These are phyloP conservation scores for Halcyon senegalensis DNA, from an alignment of 2,113 vertebrate species.

Conservation along the genomic window DNA sequence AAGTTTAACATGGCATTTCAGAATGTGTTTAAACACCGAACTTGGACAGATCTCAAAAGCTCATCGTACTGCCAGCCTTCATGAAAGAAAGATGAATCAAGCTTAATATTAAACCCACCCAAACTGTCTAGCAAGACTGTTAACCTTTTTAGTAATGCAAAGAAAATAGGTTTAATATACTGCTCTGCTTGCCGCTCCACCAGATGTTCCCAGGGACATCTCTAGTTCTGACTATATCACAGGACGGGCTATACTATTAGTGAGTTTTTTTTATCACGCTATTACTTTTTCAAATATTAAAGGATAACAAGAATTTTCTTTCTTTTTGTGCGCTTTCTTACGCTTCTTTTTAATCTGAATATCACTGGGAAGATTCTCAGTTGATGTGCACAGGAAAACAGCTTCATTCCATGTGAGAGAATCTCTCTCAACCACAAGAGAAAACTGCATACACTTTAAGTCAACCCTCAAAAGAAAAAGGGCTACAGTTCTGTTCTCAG, in stretches of 20 bases:
- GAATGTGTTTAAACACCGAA: not conserved
- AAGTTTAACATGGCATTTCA: not conserved
- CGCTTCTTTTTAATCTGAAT: not conserved
- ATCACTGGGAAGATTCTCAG: not conserved
- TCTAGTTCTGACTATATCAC: not conserved
- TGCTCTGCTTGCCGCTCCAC: not conserved
- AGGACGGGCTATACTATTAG: accelerated
- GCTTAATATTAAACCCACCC: not conserved
- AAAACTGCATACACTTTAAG: accelerated
- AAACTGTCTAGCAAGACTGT: not conserved
- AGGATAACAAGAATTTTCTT: not conserved
- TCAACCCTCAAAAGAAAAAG: not conserved
- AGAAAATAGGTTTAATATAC: not conserved
- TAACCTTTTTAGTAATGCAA: not conserved
- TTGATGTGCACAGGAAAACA: not conserved
- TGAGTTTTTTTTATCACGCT: not conserved
- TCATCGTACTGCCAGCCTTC: not conserved
- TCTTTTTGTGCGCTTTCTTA: not conserved
- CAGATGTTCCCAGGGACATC: not conserved
- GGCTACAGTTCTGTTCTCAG: not conserved
- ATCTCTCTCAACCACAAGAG: not conserved
- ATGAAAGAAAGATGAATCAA: not conserved
- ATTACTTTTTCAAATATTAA: not conserved
- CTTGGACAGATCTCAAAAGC: not conserved
- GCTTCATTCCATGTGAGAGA: not conserved